phyloP scores from a whole-genome alignment of 2,113 vertebrate genomes.

The Edolisoma coerulescens region DNA sequence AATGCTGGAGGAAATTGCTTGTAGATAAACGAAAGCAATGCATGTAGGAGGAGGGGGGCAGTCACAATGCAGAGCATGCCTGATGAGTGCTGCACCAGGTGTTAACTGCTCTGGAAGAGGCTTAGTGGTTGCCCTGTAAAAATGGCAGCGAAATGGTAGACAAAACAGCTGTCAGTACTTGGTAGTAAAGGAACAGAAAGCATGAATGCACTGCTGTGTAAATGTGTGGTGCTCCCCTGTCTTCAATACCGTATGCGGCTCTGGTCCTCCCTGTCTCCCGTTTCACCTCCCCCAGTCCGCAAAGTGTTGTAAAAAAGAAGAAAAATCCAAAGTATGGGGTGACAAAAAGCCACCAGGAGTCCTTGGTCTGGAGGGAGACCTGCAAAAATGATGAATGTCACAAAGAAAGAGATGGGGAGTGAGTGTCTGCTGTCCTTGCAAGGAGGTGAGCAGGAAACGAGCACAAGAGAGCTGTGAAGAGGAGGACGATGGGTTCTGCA shows the following conservation, averaged over 20 bases:
- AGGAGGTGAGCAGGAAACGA: neutral
- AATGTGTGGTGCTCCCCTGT: neutral
- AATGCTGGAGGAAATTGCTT: conserved; percentile 31
- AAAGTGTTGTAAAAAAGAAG: neutral
- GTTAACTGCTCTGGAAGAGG: neutral
- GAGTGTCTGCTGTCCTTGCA: neutral
- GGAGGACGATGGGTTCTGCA: neutral
- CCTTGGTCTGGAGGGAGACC: neutral
- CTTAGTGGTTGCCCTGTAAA: neutral
- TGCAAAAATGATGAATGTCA: neutral
- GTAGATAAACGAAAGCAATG: neutral
- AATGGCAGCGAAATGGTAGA: neutral
- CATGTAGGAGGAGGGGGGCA: neutral
- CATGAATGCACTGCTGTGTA: neutral
- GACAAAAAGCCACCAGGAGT: neutral
- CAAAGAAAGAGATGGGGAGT: neutral
- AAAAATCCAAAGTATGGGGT: neutral
- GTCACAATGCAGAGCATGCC: accelerated
- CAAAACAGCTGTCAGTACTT: neutral
- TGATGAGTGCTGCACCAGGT: neutral
- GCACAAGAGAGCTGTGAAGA: neutral
- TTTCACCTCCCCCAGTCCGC: neutral
- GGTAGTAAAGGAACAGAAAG: neutral
- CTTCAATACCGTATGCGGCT: neutral
- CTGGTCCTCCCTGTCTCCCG: neutral